Conservation (phyloP, 1,140 invertebrate species). For the Matsumurasca onukii region DNA sequence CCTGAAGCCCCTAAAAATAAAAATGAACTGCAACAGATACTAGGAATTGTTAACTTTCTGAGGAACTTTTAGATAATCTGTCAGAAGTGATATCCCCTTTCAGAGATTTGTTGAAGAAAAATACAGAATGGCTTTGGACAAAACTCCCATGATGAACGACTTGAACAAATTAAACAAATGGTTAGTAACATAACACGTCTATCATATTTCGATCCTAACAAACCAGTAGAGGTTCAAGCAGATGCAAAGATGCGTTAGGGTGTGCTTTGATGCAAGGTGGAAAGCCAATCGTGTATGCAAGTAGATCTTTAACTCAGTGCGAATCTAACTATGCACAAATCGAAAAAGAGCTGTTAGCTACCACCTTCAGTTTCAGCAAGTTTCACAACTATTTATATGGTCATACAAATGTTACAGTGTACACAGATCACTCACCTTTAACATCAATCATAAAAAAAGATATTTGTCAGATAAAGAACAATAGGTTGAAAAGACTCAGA, state of each 20-base stretch:
- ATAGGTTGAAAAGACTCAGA: not conserved
- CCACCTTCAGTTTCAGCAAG: slow-evolving; percentile 45
- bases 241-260: slow-evolving; percentile 43
- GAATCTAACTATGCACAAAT: slow-evolving; percentile 48
- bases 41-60: not conserved
- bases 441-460: slow-evolving; percentile 49
- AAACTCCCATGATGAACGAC: not conserved
- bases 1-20: no score
- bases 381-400: slow-evolving; percentile 47
- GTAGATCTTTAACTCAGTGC: slow-evolving; percentile 41
- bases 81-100: not conserved
- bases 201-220: not conserved
- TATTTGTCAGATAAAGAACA: slow-evolving; percentile 42
- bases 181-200: not conserved
- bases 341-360: slow-evolving; percentile 51
- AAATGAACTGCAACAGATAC: no score
- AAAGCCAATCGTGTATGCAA: slow-evolving; percentile 45
- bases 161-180: not conserved
- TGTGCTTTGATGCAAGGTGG: slow-evolving; percentile 43
- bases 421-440: slow-evolving; percentile 53
- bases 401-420: slow-evolving; percentile 40
- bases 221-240: not conserved
- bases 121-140: not conserved
- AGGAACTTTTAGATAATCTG: not conserved
- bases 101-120: not conserved